phyloP scores from a whole-genome alignment of 1,140 invertebrate genomes.

The Antheraea mylitta region DNA sequence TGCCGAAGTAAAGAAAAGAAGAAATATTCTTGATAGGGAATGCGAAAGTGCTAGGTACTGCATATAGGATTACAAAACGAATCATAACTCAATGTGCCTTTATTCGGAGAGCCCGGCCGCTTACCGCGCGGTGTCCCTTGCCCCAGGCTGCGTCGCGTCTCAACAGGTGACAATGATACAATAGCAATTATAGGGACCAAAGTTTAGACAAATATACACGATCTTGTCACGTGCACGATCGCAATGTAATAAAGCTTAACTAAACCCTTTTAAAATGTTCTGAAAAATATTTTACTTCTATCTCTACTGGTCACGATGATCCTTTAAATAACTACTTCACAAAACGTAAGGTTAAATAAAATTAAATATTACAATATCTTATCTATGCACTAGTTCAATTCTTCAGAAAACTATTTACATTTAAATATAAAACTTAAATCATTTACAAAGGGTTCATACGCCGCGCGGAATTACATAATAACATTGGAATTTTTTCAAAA shows the following conservation, averaged over 20 bases:
- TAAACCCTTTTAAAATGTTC: conserved; percentile 35
- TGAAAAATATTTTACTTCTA: conserved; percentile 9
- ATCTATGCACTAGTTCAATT: not conserved
- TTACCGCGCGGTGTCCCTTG: conserved; percentile 55
- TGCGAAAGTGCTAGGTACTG: conserved; percentile 53
- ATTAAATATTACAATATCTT: not conserved
- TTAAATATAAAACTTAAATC: conserved; percentile 3
- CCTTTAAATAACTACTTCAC: not conserved
- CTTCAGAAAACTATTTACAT: conserved; percentile 2
- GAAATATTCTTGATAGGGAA: conserved; percentile 42
- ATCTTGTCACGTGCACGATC: conserved; percentile 54
- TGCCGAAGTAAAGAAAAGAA: conserved; percentile 48
- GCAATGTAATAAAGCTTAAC: conserved; percentile 55
- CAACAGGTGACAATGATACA: conserved; percentile 52
- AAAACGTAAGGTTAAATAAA: conserved; percentile 5
- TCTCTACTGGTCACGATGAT: not conserved
- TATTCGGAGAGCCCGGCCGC: conserved; percentile 66
- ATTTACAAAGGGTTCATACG: conserved; percentile 40
- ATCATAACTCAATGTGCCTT: conserved; percentile 75
- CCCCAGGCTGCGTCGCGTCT: conserved; percentile 38
- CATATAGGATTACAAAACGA: conserved; percentile 58
- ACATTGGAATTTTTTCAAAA: conserved; percentile 53
- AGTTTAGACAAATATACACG: conserved; percentile 76
- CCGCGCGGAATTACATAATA: conserved; percentile 56
- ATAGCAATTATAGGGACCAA: conserved; percentile 77